Evolutionary conservation across 2,888 invertebrate species (phyloP), one percentile per base, ranked within the genome.

Genomic region (Homarus gammarus): DNA sequence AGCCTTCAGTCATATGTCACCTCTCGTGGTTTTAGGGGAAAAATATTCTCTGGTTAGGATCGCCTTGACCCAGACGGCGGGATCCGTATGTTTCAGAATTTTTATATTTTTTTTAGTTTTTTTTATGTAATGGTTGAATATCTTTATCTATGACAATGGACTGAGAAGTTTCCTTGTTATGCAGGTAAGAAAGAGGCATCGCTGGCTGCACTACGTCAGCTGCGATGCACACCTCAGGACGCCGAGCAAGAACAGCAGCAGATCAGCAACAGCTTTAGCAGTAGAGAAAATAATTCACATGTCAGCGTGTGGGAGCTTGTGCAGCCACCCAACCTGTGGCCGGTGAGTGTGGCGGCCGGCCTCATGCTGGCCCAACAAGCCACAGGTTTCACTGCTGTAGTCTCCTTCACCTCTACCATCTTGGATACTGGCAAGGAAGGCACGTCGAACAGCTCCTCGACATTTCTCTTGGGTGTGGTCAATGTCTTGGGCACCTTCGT

Each of bases 281-380:
- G 73, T 77, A 77, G 77, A 0, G 12, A 68, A 15, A 44, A 40
- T 15, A 49, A 38, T 27, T 12, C 38, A n/a, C 31, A 40, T 5
- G 64, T 51, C n/a, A 64, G 56, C 15, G 18, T 68, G 51, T n/a
- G 15, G 56, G 78, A 89, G n/a, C 22, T 89, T 15, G 44, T 56
- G 22, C 33, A 36, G 5, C 70, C 61, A 2, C 81, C 89, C 18
- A 89, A 89, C 64, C 15, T 64, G 49, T 89, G 89, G 89, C 89
- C 89, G 0, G 79, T 89, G 36, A 44, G 68, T 18, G 79, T 89
- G 27, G 56, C 79, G 0, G 33, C 73, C 18, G 81, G 40, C 22
- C 84, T 89, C 12, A 89, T 89, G 89, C 36, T 89, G 44, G 79
- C 81, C 10, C 89, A 89, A 27, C 89, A 89, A 56, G 73, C 85